A percentile compares a stretch with the other conserved stretches of the same genome.
These are phyloP conservation scores for Leiothrix lutea DNA, from an alignment of 2,113 vertebrate genomes.

Conservation along the genomic window DNA sequence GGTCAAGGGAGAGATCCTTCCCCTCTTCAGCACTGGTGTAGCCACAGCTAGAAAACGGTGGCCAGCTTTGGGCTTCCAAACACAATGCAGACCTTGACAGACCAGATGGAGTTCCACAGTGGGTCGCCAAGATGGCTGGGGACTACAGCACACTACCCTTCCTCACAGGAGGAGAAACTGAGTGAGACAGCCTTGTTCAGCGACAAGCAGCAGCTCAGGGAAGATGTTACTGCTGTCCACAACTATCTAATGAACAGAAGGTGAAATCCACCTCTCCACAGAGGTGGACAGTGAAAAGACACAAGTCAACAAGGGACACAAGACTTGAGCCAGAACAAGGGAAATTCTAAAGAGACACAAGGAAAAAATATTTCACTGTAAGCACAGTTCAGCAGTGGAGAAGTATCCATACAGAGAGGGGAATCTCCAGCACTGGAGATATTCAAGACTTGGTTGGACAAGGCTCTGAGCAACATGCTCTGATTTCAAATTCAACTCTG, in stretches of 20 bases:
- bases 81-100: not conserved
- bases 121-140: not conserved
- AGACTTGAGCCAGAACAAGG: not conserved
- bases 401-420: not conserved
- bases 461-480: not conserved
- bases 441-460: not conserved
- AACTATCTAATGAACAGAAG: not conserved
- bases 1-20: not conserved
- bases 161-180: not conserved
- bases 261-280: not conserved
- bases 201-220: not conserved
- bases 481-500: not conserved
- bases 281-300: not conserved
- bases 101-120: not conserved
- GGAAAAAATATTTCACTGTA: not conserved
- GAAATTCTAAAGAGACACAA: not conserved
- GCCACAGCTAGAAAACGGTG: not conserved
- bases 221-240: not conserved
- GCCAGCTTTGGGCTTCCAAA: not conserved
- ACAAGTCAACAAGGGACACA: not conserved
- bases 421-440: not conserved
- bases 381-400: not conserved
- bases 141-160: not conserved
- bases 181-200: not conserved
- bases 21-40: not conserved